phyloP scores from a whole-genome alignment of 2,888 invertebrate species.

The Erannis defoliaria region DNA sequence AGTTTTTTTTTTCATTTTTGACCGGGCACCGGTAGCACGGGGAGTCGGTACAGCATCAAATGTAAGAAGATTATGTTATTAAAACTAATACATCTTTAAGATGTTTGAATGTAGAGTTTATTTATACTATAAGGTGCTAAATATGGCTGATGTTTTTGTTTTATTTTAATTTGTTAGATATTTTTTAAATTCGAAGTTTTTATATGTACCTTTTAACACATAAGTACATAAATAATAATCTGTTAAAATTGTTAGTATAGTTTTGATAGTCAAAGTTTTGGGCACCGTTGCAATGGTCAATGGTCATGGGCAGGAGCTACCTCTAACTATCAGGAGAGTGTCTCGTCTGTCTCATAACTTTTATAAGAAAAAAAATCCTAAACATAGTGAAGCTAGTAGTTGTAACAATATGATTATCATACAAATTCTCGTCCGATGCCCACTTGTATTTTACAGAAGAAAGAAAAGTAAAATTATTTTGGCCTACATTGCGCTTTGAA shows the following conservation, averaged over 20 bases:
- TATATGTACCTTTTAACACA: too few species aligned
- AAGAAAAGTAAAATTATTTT: neutral
- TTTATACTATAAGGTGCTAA: neutral
- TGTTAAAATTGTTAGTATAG: too few species aligned
- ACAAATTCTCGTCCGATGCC: too few species aligned
- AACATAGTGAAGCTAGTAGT: too few species aligned
- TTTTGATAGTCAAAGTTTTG: too few species aligned
- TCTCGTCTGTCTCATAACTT: too few species aligned
- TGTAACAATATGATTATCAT: too few species aligned
- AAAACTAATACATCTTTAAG: slow-evolving; percentile 24
- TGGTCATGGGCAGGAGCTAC: too few species aligned
- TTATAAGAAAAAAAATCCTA: too few species aligned
- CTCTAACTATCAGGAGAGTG: too few species aligned
- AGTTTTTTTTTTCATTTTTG: slow-evolving; percentile 53
- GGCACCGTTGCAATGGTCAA: too few species aligned
- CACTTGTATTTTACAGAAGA: neutral
- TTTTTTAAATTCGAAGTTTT: neutral
- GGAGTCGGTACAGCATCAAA: slow-evolving; percentile 59
- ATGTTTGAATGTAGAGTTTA: slow-evolving; percentile 13
- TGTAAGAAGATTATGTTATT: slow-evolving; percentile 63
- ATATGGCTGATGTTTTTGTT: neutral
- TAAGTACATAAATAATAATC: too few species aligned
- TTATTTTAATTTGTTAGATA: neutral
- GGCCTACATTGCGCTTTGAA: neutral
- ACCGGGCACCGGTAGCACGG: slow-evolving; percentile 66